Evolutionary conservation across 2,797 vertebrate genomes (phyloP), one percentile per base, ranked within the genome.

Genomic region (Pampus argenteus): DNA sequence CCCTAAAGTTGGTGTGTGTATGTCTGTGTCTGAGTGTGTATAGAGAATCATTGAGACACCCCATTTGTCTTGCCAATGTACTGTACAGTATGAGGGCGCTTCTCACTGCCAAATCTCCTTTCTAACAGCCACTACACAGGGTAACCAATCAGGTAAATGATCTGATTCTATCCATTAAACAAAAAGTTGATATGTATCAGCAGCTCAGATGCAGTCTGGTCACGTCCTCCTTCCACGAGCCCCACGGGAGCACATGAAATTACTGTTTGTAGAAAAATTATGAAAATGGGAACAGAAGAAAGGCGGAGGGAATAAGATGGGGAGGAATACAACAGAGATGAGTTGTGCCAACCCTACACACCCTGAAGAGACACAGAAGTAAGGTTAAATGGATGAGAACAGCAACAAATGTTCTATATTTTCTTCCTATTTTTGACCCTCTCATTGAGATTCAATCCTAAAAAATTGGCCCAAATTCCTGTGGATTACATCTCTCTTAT

Each of bases 401-500:
- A 72, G 54, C 48, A 64, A 71, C 64, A 66, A 51, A 72, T 61
- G 31, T 31, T 74, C 44, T 23, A 20, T 54, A 45, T 63, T 56
- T 52, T 66, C 42, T 65, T 54, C 52, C 62, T 81, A 80, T 40
- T 68, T 31, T 51, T 62, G n/a, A 56, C 25, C 10, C 9, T 57
- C 47, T 65, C 31, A 67, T 17, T 55, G 34, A 71, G 63, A 62
- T 6, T 28, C 17, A 28, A 79, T 68, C 74, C 82, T 67, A 67
- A 83, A 88, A 76, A 66, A 13, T 23, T 74, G 62, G 48, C 61
- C 55, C 38, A 68, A 74, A 90, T 89, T 89, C 81, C 81, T 90
- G 87, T 73, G 88, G 88, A 91, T 89, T 88, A 88, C 76, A 83
- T 82, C 51, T 65, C 71, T 49, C 20, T 67, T 66, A 61, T 72